These are phyloP conservation scores for Andrena bicolor DNA, from an alignment of 2,888 invertebrate genomes.

Conservation along the genomic window DNA sequence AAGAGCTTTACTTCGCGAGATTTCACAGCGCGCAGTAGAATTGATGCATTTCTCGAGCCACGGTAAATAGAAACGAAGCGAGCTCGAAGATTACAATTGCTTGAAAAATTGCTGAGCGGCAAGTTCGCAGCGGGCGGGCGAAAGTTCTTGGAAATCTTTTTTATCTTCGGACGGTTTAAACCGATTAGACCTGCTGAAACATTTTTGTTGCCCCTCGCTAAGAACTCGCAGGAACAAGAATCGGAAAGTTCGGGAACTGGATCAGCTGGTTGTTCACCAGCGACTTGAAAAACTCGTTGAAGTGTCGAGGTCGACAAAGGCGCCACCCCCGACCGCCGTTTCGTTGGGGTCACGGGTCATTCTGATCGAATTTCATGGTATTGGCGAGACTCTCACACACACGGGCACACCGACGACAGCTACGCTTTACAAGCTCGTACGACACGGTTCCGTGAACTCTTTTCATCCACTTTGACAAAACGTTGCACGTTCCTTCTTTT, in stretches of 20 bases:
- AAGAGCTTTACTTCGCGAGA: not conserved
- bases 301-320: conserved; percentile 72
- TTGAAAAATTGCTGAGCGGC: conserved; percentile 21
- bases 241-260: conserved; percentile 64
- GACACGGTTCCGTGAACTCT: too few relatives aligned
- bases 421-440: too few relatives aligned
- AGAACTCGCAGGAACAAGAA: conserved; percentile 28
- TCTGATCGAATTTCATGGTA: conserved; percentile 65
- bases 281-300: conserved; percentile 69
- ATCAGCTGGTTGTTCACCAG: conserved; percentile 67
- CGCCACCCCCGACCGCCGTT: conserved; percentile 60
- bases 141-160: conserved; percentile 43
- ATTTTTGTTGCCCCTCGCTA: conserved; percentile 41
- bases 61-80: not conserved
- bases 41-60: not conserved
- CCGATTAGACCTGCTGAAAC: conserved; percentile 46
- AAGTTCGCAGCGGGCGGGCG: conserved; percentile 1
- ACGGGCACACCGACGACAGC: not conserved
- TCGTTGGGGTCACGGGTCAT: conserved; percentile 65
- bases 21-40: not conserved
- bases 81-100: conserved; percentile 5
- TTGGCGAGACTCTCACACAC: conserved; percentile 30
- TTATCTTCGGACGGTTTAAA: conserved; percentile 46
- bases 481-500: too few relatives aligned
- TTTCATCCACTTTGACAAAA: too few relatives aligned